Conservation (phyloP, 2,797 vertebrate species). For the Dryobates pubescens region DNA sequence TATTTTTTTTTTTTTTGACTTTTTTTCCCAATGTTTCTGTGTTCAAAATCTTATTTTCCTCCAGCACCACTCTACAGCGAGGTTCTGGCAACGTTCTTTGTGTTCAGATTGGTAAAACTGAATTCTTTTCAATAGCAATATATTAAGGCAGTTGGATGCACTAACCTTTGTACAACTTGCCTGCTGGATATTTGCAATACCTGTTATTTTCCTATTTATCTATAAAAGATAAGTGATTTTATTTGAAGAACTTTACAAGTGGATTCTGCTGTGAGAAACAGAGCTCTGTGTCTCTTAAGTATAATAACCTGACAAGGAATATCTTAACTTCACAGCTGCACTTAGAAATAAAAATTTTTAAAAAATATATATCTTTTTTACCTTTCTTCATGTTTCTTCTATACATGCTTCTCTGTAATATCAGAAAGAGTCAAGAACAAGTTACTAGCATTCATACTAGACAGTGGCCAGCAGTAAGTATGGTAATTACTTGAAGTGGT, state of each 20-base stretch:
- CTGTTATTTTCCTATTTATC: not conserved
- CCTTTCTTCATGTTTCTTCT: not conserved
- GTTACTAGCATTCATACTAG: not conserved
- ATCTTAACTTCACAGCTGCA: not conserved
- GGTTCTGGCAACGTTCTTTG: constrained; percentile 31
- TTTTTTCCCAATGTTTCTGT: constrained; percentile 17
- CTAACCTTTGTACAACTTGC: not conserved
- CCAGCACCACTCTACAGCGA: not conserved
- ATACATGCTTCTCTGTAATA: not conserved
- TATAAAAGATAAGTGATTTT: not conserved
- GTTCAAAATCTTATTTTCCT: constrained; percentile 31
- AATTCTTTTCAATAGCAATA: constrained; percentile 36
- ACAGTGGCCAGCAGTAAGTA: not conserved
- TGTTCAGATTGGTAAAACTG: constrained; percentile 33
- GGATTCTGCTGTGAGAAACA: not conserved
- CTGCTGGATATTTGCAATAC: not conserved
- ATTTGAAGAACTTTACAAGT: not conserved
- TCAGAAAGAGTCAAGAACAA: not conserved
- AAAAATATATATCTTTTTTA: not conserved
- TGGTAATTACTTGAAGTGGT: not conserved
- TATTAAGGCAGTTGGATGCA: constrained; percentile 43
- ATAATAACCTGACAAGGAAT: not conserved
- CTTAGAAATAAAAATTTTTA: not conserved
- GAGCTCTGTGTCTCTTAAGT: not conserved
- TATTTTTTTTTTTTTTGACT: constrained; percentile 17